Evolutionary conservation across 2,113 vertebrate species (phyloP), one percentile per base, ranked within the genome.

Genomic region (Ctenomys sociabilis): DNA sequence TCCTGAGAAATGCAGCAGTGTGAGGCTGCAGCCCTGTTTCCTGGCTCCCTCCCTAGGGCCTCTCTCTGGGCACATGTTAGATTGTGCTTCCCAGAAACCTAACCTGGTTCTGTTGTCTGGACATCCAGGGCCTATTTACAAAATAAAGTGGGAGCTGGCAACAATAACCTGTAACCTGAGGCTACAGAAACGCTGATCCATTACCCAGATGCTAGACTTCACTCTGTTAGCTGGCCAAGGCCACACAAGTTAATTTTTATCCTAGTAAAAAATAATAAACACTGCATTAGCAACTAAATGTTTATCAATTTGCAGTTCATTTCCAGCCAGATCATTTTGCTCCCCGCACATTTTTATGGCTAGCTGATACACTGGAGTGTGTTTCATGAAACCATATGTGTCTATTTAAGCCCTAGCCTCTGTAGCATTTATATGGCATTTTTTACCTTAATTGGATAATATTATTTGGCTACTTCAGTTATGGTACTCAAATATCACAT

Each of bases 241-340:
- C 97, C 93, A 88, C 92, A 95, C 82, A 96, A 97, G 96, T 98
- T 98, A 98, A 98, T 98, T 98, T 98, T 97, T 98, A 97, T 97
- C 97, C 98, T 96, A 98, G 97, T 97, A 96, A 98, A 98, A 98
- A 98, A 97, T 96, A 98, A 96, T 98, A 98, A 98, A 97, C 97
- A 98, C 68, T 40, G 97, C 96, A 97, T 97, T 94, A 95, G 93
- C 96, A 98, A 98, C 97, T 97, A 96, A 97, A 91, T 92, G 77
- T 93, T 94, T 85, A 94, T 97, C 97, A 95, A 90, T 97, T 97
- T 97, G 94, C 97, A 94, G 97, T 96, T 93, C 97, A 94, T 97
- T 98, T 98, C 97, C 98, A 98, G 98, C 97, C 97, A 96, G 95
- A 59, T 91, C 96, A 72, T 73, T 88, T 88, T 37, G 7, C 95